Evolutionary conservation across 2,113 vertebrate species (phyloP).

Genomic region (Petrocephalus zakoni): DNA sequence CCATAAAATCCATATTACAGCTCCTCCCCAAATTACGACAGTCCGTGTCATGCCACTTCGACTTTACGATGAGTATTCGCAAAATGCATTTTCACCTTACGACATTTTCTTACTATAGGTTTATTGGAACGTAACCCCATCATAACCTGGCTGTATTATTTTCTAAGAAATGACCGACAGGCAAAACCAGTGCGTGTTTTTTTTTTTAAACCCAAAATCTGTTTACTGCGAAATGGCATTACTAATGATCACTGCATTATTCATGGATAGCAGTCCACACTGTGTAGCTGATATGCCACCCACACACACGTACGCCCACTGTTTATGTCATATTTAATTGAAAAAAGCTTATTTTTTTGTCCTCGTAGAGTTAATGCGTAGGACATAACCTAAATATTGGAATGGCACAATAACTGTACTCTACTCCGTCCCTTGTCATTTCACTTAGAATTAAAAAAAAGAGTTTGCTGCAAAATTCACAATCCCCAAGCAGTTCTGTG

Average conservation of each 20-base stretch:
- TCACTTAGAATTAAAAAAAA: background rate
- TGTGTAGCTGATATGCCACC: background rate
- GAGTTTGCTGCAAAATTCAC: conserved; percentile 3
- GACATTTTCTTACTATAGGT: no score
- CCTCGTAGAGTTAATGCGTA: background rate
- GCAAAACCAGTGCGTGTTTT: background rate
- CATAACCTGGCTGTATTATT: background rate
- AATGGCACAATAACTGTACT: background rate
- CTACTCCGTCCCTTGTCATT: background rate
- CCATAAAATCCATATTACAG: background rate
- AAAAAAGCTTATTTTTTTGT: conserved; percentile 13
- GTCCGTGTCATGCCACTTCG: no score
- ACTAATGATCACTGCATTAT: background rate
- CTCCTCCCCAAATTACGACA: no score
- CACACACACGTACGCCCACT: background rate
- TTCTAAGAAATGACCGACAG: background rate
- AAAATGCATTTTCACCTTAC: no score
- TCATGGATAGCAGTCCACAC: background rate
- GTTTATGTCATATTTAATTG: background rate
- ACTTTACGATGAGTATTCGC: no score
- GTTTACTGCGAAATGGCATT: conserved; percentile 8
- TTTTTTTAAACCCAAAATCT: background rate
- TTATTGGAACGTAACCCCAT: no score
- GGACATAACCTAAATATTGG: background rate
- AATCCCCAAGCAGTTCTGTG: conserved; percentile 3